Evolutionary conservation across 1,140 invertebrate species (phyloP), one percentile per base, ranked within the genome.

Genomic region (Papilio glaucus): DNA sequence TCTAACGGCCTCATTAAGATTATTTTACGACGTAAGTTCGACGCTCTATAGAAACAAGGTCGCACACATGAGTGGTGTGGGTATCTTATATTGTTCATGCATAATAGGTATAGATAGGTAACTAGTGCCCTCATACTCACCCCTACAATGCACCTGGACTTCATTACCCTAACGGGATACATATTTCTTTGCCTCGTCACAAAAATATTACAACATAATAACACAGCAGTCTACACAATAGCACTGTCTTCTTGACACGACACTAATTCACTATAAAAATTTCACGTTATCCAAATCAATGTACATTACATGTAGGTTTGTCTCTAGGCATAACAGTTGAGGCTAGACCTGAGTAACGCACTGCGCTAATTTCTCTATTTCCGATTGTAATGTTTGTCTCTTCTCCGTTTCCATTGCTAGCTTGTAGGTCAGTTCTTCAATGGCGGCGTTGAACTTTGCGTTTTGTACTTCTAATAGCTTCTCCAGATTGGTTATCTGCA

Each of bases 301-400:
- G 62, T 45, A n/a, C n/a, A n/a, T n/a, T n/a, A n/a, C n/a, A n/a
- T n/a, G n/a, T n/a, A n/a, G n/a, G n/a, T n/a, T n/a, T n/a, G n/a
- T n/a, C n/a, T n/a, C n/a, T n/a, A n/a, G n/a, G n/a, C n/a, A n/a
- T 57, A 69, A 68, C 65, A 69, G 39, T 10, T 12, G 1, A 12
- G 73, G 80, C 85, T 94, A 95, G 83, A 95, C 94, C 82, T 94
- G 94, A 73, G 94, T 95, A 80, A 95, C 94, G 84, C 94, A 95
- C 73, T 94, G 93, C 67, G 93, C 93, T 71, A 95, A 90, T 85
- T 95, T 95, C 70, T 95, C 94, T 53, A 95, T 79, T 81, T 95
- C 94, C 37, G 89, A 86, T 73, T 95, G 94, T 45, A 96, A 75
- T 18, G 94, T 84, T 79, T 93, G 93, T 13, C 95, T 90, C 77